Evolutionary conservation across 2,113 vertebrate genomes (phyloP), one percentile per base, ranked within the genome.

Genomic region (Leptodactylus fuscus): DNA sequence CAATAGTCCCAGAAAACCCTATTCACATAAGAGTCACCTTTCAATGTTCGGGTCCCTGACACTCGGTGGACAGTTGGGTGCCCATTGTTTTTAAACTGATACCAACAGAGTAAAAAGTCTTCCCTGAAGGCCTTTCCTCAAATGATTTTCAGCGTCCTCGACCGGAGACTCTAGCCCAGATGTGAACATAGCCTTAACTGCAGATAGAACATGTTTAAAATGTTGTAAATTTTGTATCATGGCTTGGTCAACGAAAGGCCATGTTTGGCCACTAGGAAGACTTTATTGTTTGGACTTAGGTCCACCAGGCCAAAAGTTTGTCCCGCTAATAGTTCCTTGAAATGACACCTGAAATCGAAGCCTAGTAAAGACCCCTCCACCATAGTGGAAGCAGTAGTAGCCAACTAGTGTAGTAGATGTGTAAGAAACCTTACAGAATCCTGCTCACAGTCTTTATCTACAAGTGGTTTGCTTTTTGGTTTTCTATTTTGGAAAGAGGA

Each of bases 401-500:
- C 22, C 3, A 16, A 36, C 32, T 36, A 5, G 34, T 12, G 69
- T 12, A n/a, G 69, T 4, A 71, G 34, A 70, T 69, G 5, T 27
- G 15, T 69, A 24, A 38, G 69, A 0, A 29, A n/a, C 69, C 34
- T 71, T 8, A 71, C 69, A n/a, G 7, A 41, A 41, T 71, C 69
- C 34, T 41, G 34, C 69, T 9, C 34, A 41, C 13, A 71, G 18
- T 22, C 27, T 71, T 41, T 71, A 41, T 71, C 69, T 41, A 71
- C 41, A 18, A 51, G 80, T 44, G 62, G 60, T 67, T 82, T 15
- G 22, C 81, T 55, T 49, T 15, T 73, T 36, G 49, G 32, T 82
- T 55, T 53, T 48, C 81, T 82, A 73, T 82, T 82, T 82, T 82
- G 81, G 67, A 82, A 82, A 82, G 81, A 82, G 81, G 81, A 82